Base-by-base conservation (phyloP, 2,113 vertebrate species). In the Chloebia gouldiae region DNA sequence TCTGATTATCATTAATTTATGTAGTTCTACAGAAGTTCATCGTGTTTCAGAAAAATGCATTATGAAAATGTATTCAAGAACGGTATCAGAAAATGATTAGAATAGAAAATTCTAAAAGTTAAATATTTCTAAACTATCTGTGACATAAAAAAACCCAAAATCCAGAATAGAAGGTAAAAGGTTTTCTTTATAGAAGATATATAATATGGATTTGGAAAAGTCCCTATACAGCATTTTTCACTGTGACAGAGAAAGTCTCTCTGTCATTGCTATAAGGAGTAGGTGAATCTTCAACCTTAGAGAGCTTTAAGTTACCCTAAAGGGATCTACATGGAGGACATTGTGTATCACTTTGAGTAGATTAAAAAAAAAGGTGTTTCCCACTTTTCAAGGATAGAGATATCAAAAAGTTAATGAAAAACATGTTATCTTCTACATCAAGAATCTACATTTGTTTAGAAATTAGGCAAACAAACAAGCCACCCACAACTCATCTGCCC, bases 1-100 rank as follows among this genome's bases (percentile, higher is more conserved):
- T 35, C 21, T 63, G 35, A 71, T 81, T 91, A 89, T 56, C 64
- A 84, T 91, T 86, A 81, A 90, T 84, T 71, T 86, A 78, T 68
- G 57, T 59, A 59, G 50, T 70, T 85, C 40, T 61, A 44, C 27
- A 50, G 45, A 81, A 76, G 22, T 37, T 82, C 40, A 25, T 51
- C 31, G 37, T 51, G 30, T 51, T 94, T 87, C 75, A 91, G 63
- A 11, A 89, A 94, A 96, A 80, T 37, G 11, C 7, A 72, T 72
- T 85, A 88, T 30, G 39, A 68, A 92, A 90, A 94, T 79, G 1
- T 56, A 85, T 90, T 79, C 61, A 79, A 85, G 33, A 87, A 50
- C 22, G 6, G 23, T 64, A 75, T 51, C 4, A 51, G 10, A 9
- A 42, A 88, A 83, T 69, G 1, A 80, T 60, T 86, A 51, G 27